A percentile compares a stretch with the other conserved stretches of the same genome.
phyloP scores from a whole-genome alignment of 2,888 invertebrate genomes.

The Cosmia pyralina region DNA sequence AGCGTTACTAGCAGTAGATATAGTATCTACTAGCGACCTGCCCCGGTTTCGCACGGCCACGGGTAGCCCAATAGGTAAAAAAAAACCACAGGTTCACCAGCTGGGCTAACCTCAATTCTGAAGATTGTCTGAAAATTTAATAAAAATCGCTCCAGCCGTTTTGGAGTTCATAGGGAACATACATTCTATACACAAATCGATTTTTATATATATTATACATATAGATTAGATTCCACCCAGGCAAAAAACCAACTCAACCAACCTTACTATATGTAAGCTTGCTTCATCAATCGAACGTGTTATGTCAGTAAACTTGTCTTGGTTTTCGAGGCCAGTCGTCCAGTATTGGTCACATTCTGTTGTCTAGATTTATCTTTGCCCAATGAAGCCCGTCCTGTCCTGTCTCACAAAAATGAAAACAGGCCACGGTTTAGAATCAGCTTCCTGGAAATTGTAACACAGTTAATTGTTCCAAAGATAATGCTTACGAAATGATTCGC shows the following conservation, averaged over 20 bases:
- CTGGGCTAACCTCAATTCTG: too few species aligned
- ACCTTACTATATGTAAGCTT: neutral
- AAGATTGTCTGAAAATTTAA: too few species aligned
- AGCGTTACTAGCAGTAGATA: neutral
- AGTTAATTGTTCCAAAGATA: constrained; percentile 67
- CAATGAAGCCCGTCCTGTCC: constrained; percentile 50
- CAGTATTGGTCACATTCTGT: constrained; percentile 29
- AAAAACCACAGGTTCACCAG: too few species aligned
- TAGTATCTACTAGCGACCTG: too few species aligned
- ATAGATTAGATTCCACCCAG: neutral
- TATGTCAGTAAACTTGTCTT: constrained; percentile 21
- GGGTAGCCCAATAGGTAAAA: too few species aligned
- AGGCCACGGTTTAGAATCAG: constrained; percentile 50
- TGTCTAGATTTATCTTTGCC: constrained; percentile 40
- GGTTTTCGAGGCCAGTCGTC: constrained; percentile 30
- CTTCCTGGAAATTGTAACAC: constrained; percentile 73
- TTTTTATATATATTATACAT: too few species aligned
- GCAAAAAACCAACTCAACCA: constrained; percentile 2
- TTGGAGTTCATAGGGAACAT: too few species aligned
- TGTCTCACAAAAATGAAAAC: constrained; percentile 54
- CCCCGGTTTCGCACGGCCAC: too few species aligned
- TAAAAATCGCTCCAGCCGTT: too few species aligned
- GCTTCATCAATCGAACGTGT: constrained; percentile 2
- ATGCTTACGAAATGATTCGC: constrained; percentile 67
- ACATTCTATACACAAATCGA: too few species aligned